Conservation (phyloP, 2,113 vertebrate genomes). For the Apistogramma diplotaenia region DNA sequence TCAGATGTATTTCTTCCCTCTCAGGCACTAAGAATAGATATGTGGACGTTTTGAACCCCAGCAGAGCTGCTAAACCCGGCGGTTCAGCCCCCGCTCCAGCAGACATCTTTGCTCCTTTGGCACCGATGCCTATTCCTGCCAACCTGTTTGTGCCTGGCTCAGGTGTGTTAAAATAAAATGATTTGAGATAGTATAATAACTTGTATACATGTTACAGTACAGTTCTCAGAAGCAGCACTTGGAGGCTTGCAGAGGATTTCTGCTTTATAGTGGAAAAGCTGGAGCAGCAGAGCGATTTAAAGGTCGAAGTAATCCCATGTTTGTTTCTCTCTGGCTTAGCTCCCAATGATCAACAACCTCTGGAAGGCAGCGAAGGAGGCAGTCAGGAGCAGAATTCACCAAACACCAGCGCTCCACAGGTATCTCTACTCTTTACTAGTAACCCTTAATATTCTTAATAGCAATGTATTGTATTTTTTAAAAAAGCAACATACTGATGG, state of each 20-base stretch:
- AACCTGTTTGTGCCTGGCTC: conserved; percentile 86
- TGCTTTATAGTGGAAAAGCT: background rate
- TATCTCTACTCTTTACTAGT: background rate
- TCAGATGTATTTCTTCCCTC: background rate
- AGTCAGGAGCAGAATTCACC: conserved; percentile 68
- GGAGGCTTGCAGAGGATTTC: background rate
- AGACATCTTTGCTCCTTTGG: conserved; percentile 91
- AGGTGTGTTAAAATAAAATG: conserved; percentile 72
- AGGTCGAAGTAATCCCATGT: background rate
- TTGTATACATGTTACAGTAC: background rate
- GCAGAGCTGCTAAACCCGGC: conserved; percentile 69
- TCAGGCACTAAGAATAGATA: conserved; percentile 85
- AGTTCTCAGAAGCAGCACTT: background rate
- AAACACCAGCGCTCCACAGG: conserved; percentile 64
- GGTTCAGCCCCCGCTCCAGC: conserved; percentile 81
- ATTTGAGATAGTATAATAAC: background rate
- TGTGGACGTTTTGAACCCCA: conserved; percentile 91
- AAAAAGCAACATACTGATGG: background rate
- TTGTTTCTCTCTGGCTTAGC: conserved; percentile 57
- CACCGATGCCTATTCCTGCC: conserved; percentile 88
- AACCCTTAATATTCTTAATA: background rate
- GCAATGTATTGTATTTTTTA: background rate
- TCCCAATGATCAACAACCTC: conserved; percentile 78
- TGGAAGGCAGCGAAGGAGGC: conserved; percentile 75
- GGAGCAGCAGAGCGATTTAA: background rate